These are phyloP conservation scores for zebrafish (Danio rerio) DNA, from an alignment of 2,113 vertebrate species.

Conservation along the genomic window GRCz12tu NC_133185.1:27124501-27125000, in stretches of 20 bases:
- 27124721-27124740: too few relatives aligned
- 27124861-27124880: neutral
- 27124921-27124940: neutral
- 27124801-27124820: too few relatives aligned
- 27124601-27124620: constrained; percentile 40
- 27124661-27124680: neutral
- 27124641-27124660: neutral
- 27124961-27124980: too few relatives aligned
- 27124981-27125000: too few relatives aligned
- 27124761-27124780: too few relatives aligned
- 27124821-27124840: too few relatives aligned
- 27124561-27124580: constrained; percentile 53
- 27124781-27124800: too few relatives aligned
- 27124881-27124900: neutral
- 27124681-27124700: too few relatives aligned
- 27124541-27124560: neutral
- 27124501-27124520: neutral
- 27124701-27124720: too few relatives aligned
- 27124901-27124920: neutral
- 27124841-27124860: too few relatives aligned
- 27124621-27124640: neutral
- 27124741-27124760: too few relatives aligned
- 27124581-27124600: constrained; percentile 40
- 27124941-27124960: neutral
- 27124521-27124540: neutral